A percentile compares a stretch with the other conserved stretches of the same genome.
These are phyloP conservation scores for Horisme vitalbata DNA, from an alignment of 2,888 invertebrate genomes.

Conservation along the genomic window DNA sequence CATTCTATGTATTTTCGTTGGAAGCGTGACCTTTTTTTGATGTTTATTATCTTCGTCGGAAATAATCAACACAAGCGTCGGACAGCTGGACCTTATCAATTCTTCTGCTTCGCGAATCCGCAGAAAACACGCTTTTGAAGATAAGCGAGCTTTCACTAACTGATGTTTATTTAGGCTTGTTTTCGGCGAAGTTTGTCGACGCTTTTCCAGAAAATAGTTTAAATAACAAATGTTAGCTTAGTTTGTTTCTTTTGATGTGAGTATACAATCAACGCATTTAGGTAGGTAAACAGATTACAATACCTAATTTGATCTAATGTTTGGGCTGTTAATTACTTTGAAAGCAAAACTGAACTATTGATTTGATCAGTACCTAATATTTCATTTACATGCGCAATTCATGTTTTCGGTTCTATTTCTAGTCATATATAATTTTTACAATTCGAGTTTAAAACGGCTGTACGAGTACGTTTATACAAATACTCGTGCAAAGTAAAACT, in stretches of 20 bases:
- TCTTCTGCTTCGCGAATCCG: conserved; percentile 30
- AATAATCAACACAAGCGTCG: conserved; percentile 25
- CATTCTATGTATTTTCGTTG: too few species aligned
- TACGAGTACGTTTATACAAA: conserved; percentile 19
- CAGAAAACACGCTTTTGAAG: conserved; percentile 30
- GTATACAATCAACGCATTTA: not conserved
- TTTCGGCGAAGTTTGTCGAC: conserved; percentile 10
- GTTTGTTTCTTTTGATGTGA: not conserved
- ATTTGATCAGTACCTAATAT: too few species aligned
- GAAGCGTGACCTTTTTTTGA: too few species aligned
- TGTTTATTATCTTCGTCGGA: conserved; percentile 27
- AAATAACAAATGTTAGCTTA: conserved; percentile 29
- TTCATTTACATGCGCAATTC: not conserved
- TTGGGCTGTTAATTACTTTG: too few species aligned
- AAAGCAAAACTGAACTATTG: too few species aligned
- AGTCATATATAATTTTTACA: conserved; percentile 33
- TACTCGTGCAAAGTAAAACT: conserved; percentile 40
- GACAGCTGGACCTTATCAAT: conserved; percentile 32
- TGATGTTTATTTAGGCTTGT: conserved; percentile 29
- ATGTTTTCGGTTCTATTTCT: conserved; percentile 3
- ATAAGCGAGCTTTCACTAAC: conserved; percentile 20
- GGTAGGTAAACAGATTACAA: too few species aligned
- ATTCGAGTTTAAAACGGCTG: conserved; percentile 35
- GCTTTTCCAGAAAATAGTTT: conserved; percentile 22
- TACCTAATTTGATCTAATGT: too few species aligned